A percentile compares a stretch with the other conserved stretches of the same genome.
Evolutionary conservation across 2,113 vertebrate genomes (phyloP).

Genomic region (Chionis minor): DNA sequence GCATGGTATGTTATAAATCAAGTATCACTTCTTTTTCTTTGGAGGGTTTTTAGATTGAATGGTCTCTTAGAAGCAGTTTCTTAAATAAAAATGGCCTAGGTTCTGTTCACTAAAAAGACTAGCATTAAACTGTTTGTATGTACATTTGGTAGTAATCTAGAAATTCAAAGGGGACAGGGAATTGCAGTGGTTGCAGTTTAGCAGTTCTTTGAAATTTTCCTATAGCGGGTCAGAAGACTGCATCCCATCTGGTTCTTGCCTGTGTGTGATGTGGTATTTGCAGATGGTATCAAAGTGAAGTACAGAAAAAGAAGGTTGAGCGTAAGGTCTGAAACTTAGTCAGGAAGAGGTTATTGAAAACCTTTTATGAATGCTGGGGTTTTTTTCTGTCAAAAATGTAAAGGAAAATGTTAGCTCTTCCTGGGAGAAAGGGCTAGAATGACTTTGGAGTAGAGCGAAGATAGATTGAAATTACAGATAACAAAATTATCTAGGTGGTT

Average conservation of each 20-base stretch:
- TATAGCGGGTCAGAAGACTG: background rate
- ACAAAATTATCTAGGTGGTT: background rate
- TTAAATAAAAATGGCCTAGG: background rate
- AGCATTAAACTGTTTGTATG: background rate
- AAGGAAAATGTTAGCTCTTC: background rate
- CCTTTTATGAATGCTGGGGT: background rate
- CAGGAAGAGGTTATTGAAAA: background rate
- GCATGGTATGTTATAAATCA: constrained; percentile 82
- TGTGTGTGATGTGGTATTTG: background rate
- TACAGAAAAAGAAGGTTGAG: background rate
- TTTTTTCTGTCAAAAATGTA: background rate
- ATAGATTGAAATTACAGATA: background rate
- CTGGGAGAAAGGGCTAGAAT: background rate
- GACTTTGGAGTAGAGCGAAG: background rate
- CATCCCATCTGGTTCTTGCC: background rate
- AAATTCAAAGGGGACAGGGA: background rate
- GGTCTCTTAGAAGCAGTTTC: background rate
- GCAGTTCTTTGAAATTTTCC: background rate
- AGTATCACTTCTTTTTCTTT: background rate
- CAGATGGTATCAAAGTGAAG: background rate
- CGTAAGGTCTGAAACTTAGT: background rate
- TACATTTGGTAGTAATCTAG: background rate
- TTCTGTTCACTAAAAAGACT: background rate
- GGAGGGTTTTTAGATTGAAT: background rate
- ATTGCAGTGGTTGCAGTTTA: background rate